Percentiles rank a stretch among this genome's conserved stretches.
Conservation (phyloP, 1,140 invertebrate species). For the Tetragonula clypearis region DNA sequence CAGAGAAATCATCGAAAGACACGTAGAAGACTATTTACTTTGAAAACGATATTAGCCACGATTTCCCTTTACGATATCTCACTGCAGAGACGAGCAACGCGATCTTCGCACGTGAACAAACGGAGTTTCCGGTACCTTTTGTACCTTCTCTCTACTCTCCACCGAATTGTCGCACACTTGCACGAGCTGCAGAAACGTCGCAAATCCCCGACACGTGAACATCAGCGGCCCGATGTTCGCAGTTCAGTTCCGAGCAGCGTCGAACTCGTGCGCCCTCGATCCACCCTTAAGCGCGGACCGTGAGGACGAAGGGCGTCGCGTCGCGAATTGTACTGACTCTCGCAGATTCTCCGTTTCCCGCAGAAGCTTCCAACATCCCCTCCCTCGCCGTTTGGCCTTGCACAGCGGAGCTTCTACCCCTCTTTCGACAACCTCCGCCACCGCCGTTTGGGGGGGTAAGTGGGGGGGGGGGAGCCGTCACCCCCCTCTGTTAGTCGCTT, state of each 20-base stretch:
- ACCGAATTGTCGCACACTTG: slow-evolving; percentile 23
- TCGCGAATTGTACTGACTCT: slow-evolving; percentile 76
- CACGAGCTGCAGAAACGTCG: neutral
- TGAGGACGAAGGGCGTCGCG: slow-evolving; percentile 71
- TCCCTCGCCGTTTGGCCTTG: slow-evolving; percentile 46
- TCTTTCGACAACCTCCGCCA: slow-evolving; percentile 59
- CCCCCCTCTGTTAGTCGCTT: slow-evolving; percentile 62
- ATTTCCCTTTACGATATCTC: neutral
- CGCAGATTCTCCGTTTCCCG: slow-evolving; percentile 72
- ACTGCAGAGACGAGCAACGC: neutral
- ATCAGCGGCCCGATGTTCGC: neutral
- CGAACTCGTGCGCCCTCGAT: slow-evolving; percentile 42
- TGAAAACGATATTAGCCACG: neutral
- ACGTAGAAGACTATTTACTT: neutral
- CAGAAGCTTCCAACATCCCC: slow-evolving; percentile 69
- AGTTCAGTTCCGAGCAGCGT: neutral
- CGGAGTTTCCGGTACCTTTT: neutral
- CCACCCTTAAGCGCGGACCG: slow-evolving; percentile 45
- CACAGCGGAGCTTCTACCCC: slow-evolving; percentile 61
- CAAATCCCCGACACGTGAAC: slow-evolving; percentile 18
- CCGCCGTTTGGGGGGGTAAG: neutral
- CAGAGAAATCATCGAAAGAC: neutral
- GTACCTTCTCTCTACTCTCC: neutral
- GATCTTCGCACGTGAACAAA: neutral
- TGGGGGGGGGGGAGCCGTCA: neutral